Conservation (phyloP, 2,888 invertebrate species). For the Lottia scabra region DNA sequence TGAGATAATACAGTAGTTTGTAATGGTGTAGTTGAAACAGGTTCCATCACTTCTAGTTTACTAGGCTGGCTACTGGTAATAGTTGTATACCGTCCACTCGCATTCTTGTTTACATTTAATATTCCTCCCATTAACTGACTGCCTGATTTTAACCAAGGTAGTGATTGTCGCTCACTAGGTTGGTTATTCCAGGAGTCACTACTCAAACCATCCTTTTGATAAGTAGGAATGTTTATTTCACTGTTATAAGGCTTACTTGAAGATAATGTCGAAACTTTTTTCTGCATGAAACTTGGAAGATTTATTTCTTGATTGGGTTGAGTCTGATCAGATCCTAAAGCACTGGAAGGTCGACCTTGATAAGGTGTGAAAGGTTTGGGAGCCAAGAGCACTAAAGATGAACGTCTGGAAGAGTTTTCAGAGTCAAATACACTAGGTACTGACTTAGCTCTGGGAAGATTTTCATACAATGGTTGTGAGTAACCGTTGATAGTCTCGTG, state of each 20-base stretch:
- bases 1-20: too few species aligned
- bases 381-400: constrained; percentile 50
- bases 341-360: constrained; percentile 23
- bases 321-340: background rate
- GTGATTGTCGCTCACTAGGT: background rate
- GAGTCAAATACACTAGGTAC: constrained; percentile 29
- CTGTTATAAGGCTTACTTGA: constrained; percentile 17
- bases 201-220: background rate
- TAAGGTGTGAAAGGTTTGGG: constrained; percentile 57
- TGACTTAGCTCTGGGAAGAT: constrained; percentile 46
- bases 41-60: constrained; percentile 42
- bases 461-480: constrained; percentile 53
- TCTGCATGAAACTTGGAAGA: background rate
- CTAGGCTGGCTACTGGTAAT: constrained; percentile 76
- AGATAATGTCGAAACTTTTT: background rate
- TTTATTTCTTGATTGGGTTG: background rate
- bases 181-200: background rate
- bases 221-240: constrained; percentile 18
- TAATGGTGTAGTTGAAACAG: too few species aligned
- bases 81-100: constrained; percentile 80
- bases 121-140: constrained; percentile 23
- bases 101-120: constrained; percentile 38
- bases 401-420: constrained; percentile 40
- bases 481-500: constrained; percentile 27
- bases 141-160: constrained; percentile 50